Base-by-base conservation (phyloP, 2,888 invertebrate species). In the Teinopalpus imperialis region DNA sequence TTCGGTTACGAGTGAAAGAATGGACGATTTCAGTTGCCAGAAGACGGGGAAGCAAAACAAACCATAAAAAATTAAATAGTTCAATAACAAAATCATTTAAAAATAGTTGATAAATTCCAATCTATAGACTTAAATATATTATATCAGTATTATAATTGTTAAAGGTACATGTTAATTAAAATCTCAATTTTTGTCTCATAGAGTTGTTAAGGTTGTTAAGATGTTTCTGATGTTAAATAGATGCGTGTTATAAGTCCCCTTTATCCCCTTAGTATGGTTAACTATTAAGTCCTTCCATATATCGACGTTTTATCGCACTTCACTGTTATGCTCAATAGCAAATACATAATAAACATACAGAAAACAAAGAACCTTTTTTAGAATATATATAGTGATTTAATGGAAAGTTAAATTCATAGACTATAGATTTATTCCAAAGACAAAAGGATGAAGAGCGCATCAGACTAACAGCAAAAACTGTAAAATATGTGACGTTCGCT, bases 21-120 rank as follows among this genome's bases (percentile, higher is more conserved):
- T 69, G 76, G 85, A 87, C 86, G 76, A 77, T 81, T 71, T 41
- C 64, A 74, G 75, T 78, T 75, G 81, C 74, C 70, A 67, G 76
- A 61, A 67, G 83, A 85, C 85, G 85, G 79, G 87, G 86, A 86
- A 86, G 85, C 85, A 81, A 69, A 74, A 67, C 63, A 46, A 48
- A 52, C 64, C 45, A 59, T 14, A 42, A 26, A n/a, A 65, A 71
- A 63, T 57, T 61, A 65, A 66, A 61, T 62, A 69, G 61, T 63
- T 65, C 65, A 66, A 58, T 60, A 66, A 54, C 26, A 29, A 62
- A 68, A 73, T 69, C 63, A 62, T 60, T 76, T 76, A 77, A 48
- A 47, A 47, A 46, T 54, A 49, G 43, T 52, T 51, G 41, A 45
- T 54, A 56, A 56, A 62, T 59, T 58, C 52, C 53, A 48, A 51